Evolutionary conservation across 2,797 vertebrate species (phyloP).

Genomic region (Echiichthys vipera): DNA sequence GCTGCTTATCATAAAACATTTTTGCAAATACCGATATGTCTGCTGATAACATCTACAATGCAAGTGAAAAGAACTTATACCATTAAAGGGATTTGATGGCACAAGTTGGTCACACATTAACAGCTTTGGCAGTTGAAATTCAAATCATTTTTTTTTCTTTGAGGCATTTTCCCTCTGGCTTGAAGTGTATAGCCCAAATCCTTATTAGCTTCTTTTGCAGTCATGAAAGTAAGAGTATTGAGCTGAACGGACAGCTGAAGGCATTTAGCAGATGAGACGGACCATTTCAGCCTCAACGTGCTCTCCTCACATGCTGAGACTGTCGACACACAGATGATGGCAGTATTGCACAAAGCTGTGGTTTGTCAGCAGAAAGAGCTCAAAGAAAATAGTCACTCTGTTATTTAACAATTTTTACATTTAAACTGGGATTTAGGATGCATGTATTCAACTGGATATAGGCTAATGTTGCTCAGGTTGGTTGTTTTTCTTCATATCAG

Average conservation of each 20-base stretch:
- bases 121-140: not conserved
- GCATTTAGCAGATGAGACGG: not conserved
- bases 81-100: too few relatives aligned
- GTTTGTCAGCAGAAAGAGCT: not conserved
- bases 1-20: too few relatives aligned
- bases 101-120: not conserved
- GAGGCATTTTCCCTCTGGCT: not conserved
- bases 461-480: not conserved
- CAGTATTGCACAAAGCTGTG: not conserved
- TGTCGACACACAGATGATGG: not conserved
- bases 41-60: too few relatives aligned
- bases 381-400: not conserved
- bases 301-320: not conserved
- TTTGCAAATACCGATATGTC: too few relatives aligned
- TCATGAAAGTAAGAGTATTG: not conserved
- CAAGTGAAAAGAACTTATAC: not conserved
- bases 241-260: not conserved
- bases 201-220: not conserved
- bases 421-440: not conserved
- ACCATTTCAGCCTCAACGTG: not conserved
- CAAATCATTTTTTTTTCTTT: not conserved
- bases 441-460: not conserved
- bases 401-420: not conserved
- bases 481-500: not conserved
- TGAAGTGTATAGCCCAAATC: not conserved